Conservation (phyloP, 2,888 invertebrate species). For the Drosophila testacea region DNA sequence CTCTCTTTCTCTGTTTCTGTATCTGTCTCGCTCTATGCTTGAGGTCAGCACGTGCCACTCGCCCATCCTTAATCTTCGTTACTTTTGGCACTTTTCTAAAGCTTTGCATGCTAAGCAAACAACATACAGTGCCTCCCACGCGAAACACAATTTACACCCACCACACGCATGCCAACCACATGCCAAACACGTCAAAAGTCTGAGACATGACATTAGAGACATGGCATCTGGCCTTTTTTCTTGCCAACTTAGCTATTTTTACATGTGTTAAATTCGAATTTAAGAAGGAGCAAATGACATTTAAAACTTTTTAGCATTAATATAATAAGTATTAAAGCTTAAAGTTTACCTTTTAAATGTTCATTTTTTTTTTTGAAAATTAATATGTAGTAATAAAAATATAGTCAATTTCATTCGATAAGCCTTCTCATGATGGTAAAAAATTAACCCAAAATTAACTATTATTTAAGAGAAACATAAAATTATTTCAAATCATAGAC, state of each 20-base stretch:
- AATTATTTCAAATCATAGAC: too few relatives aligned
- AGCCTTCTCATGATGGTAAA: too few relatives aligned
- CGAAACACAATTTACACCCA: slow-evolving; percentile 7
- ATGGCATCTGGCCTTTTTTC: slow-evolving; percentile 23
- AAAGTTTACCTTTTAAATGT: too few relatives aligned
- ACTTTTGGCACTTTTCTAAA: slow-evolving; percentile 79
- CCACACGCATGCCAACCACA: slow-evolving; percentile 21
- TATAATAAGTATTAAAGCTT: too few relatives aligned
- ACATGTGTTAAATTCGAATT: too few relatives aligned
- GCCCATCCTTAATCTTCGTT: slow-evolving; percentile 81
- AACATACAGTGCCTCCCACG: slow-evolving; percentile 26
- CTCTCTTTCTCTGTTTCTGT: not conserved
- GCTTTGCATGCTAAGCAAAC: slow-evolving; percentile 78
- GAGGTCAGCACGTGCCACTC: slow-evolving; percentile 76
- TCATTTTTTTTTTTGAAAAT: too few relatives aligned
- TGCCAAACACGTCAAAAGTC: slow-evolving; percentile 57
- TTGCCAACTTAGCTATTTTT: slow-evolving; percentile 16
- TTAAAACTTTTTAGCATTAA: too few relatives aligned
- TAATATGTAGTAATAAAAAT: too few relatives aligned
- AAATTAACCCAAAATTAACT: too few relatives aligned
- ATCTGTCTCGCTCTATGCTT: slow-evolving; percentile 8
- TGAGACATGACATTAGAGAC: slow-evolving; percentile 28
- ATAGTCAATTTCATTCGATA: too few relatives aligned
- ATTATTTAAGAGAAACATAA: too few relatives aligned
- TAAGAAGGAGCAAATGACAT: too few relatives aligned